Conservation (phyloP, 2,797 vertebrate genomes). For the Sebastes dallii region DNA sequence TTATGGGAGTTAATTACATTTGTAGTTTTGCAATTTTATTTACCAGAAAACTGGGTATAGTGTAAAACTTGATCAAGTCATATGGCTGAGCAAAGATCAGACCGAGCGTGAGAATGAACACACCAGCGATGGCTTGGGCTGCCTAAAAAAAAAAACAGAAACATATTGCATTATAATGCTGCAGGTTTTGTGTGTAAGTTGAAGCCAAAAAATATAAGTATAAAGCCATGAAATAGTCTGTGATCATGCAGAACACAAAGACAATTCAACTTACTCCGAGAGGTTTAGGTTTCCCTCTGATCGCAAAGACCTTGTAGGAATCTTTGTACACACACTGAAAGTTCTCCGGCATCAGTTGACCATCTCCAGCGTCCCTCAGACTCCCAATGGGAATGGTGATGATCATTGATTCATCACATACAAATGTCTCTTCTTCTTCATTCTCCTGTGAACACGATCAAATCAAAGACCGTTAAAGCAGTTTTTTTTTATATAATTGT, state of each 20-base stretch:
- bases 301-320: conserved; percentile 77
- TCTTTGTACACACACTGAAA: conserved; percentile 82
- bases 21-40: conserved; percentile 1
- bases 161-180: not conserved
- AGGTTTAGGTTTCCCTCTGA: conserved; percentile 74
- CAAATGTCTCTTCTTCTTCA: conserved; percentile 74
- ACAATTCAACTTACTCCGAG: conserved; percentile 71
- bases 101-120: conserved; percentile 68
- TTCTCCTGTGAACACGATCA: conserved; percentile 31
- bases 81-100: not conserved
- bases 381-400: conserved; percentile 79
- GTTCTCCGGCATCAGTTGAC: conserved; percentile 72
- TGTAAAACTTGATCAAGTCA: too few relatives aligned
- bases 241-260: not conserved
- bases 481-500: not conserved
- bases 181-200: not conserved
- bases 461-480: not conserved
- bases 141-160: conserved; percentile 51
- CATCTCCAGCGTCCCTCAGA: conserved; percentile 25
- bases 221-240: not conserved
- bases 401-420: conserved; percentile 75
- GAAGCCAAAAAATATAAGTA: not conserved
- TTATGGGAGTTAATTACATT: not conserved
- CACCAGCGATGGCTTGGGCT: conserved; percentile 72
- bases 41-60: conserved; percentile 71